These are phyloP conservation scores for Micropterix aruncella DNA, from an alignment of 2,888 invertebrate species.

Conservation along the genomic window DNA sequence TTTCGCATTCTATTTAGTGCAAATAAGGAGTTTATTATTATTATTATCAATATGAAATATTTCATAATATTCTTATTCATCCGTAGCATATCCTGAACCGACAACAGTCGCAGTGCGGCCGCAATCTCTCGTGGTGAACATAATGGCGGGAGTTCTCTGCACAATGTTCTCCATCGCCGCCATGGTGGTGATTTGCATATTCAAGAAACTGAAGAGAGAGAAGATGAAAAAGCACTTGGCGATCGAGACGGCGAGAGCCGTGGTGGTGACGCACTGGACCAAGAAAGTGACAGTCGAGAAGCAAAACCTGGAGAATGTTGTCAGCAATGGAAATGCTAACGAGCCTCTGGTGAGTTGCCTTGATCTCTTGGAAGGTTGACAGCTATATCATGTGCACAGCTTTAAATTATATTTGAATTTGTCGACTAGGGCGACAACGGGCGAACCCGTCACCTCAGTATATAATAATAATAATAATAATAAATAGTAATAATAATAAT, in stretches of 20 bases:
- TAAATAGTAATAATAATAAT: too few species aligned
- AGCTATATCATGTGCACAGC: too few species aligned
- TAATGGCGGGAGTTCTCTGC: constrained; percentile 43
- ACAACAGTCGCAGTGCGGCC: constrained; percentile 21
- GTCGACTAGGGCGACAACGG: too few species aligned
- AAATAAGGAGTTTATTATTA: too few species aligned
- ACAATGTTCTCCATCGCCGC: constrained; percentile 43
- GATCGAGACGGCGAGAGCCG: constrained; percentile 63
- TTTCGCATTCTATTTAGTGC: too few species aligned
- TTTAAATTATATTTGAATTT: too few species aligned
- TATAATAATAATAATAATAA: too few species aligned
- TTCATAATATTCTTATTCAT: too few species aligned
- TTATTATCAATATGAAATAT: too few species aligned
- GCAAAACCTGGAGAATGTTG: constrained; percentile 47
- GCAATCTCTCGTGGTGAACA: constrained; percentile 41
- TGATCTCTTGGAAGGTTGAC: too few species aligned
- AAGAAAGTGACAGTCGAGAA: constrained; percentile 84
- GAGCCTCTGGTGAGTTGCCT: constrained; percentile 53
- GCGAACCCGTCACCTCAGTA: too few species aligned
- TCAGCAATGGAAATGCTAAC: constrained; percentile 36
- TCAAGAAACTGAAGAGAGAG: constrained; percentile 58
- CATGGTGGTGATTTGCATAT: constrained; percentile 48
- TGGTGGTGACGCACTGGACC: constrained; percentile 80
- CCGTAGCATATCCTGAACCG: constrained; percentile 12
- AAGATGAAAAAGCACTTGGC: constrained; percentile 69